A percentile compares a stretch with the other conserved stretches of the same genome.
phyloP scores from a whole-genome alignment of 2,113 vertebrate genomes.

The Cervus canadensis region DNA sequence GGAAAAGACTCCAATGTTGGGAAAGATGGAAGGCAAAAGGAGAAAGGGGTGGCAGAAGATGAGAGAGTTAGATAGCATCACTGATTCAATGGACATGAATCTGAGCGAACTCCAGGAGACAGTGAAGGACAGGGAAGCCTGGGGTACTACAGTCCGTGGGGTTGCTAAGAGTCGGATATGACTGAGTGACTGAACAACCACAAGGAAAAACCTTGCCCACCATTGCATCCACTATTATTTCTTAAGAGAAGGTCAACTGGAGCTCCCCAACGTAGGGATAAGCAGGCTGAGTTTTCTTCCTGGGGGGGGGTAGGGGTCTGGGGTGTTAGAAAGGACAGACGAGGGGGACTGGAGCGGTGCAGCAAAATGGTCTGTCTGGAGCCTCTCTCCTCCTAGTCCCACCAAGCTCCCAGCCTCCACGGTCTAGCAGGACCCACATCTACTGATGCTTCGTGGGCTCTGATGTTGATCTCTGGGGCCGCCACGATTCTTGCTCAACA shows the following conservation, averaged over 20 bases:
- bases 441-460: background rate
- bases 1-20: background rate
- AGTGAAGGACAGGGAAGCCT: background rate
- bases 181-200: background rate
- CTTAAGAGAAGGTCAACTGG: background rate
- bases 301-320: background rate
- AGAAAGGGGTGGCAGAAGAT: background rate
- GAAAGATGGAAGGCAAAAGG: background rate
- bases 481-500: background rate
- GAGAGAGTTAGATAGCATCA: background rate
- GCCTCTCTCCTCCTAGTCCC: background rate
- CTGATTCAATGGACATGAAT: background rate
- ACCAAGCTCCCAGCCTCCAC: background rate
- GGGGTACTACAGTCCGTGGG: background rate
- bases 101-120: background rate
- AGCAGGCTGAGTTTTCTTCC: background rate
- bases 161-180: background rate
- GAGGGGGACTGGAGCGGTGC: background rate
- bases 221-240: background rate
- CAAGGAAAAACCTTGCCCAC: too few relatives aligned
- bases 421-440: background rate
- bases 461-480: background rate
- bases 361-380: fast-evolving
- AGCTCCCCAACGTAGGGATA: background rate
- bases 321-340: background rate